These are phyloP conservation scores for Liparis tanakae DNA, from an alignment of 2,797 vertebrate species.

Conservation along the genomic window DNA sequence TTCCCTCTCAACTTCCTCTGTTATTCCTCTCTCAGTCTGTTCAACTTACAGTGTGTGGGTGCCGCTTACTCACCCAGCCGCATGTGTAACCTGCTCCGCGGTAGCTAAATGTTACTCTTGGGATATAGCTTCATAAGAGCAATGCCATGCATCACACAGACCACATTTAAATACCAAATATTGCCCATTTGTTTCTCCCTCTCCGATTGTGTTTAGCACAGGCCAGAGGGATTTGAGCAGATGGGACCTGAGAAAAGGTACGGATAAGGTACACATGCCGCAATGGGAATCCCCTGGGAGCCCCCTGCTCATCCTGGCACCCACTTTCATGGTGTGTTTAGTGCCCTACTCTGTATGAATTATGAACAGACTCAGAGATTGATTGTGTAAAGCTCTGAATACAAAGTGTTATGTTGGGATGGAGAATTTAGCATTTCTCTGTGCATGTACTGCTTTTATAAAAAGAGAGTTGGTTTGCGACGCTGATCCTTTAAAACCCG, in stretches of 20 bases:
- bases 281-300: slow-evolving; percentile 70
- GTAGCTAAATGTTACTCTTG: slow-evolving; percentile 82
- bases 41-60: slow-evolving; percentile 79
- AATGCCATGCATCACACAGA: slow-evolving; percentile 83
- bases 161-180: slow-evolving; percentile 84
- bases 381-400: slow-evolving; percentile 72
- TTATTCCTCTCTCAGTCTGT: slow-evolving; percentile 76
- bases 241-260: slow-evolving; percentile 83
- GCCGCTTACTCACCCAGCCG: slow-evolving; percentile 75
- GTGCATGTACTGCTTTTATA: slow-evolving; percentile 47
- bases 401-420: slow-evolving; percentile 62
- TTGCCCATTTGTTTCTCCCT: slow-evolving; percentile 82
- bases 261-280: slow-evolving; percentile 78
- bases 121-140: slow-evolving; percentile 82
- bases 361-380: slow-evolving; percentile 67
- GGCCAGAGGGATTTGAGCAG: slow-evolving; percentile 84
- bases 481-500: slow-evolving; percentile 24
- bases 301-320: slow-evolving; percentile 73
- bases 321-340: slow-evolving; percentile 81
- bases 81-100: slow-evolving; percentile 78
- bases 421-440: slow-evolving; percentile 43
- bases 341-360: slow-evolving; percentile 74
- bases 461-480: slow-evolving; percentile 28
- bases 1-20: slow-evolving; percentile 78
- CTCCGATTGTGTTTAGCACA: slow-evolving; percentile 76